Conservation (phyloP, 92 coral and sea anemone genomes). For the Epizoanthus scotinus region DNA sequence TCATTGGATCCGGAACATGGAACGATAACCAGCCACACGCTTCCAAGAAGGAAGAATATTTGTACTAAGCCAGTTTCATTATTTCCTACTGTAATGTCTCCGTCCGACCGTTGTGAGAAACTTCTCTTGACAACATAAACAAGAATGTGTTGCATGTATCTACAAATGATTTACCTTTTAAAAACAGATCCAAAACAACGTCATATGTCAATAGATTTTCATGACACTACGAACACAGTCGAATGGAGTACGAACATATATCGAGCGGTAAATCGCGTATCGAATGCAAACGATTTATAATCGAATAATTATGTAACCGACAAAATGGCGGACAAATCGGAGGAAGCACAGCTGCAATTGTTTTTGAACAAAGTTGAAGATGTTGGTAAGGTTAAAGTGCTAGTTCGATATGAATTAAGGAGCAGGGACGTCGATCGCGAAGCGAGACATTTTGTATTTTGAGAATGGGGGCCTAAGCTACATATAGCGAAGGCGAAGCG, state of each 20-base stretch:
- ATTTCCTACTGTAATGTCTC: background rate
- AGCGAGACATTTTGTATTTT: too few species aligned
- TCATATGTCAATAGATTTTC: conserved; percentile 6
- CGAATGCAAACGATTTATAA: conserved; percentile 16
- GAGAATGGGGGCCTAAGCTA: too few species aligned
- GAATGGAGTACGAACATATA: background rate
- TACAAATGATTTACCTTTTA: background rate
- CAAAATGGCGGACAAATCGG: conserved; percentile 74
- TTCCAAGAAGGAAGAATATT: conserved; percentile 7
- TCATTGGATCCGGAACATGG: conserved; percentile 48
- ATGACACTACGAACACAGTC: conserved; percentile 6
- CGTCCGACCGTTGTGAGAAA: conserved; percentile 5
- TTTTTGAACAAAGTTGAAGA: conserved; percentile 93
- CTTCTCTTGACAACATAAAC: background rate
- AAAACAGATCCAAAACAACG: conserved; percentile 23
- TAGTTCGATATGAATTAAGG: background rate
- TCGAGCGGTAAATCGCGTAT: conserved; percentile 33
- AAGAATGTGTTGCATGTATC: background rate
- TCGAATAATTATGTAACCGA: conserved; percentile 32
- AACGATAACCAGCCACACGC: background rate
- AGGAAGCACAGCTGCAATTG: conserved; percentile 68
- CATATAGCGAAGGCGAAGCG: too few species aligned
- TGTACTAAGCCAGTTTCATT: conserved; percentile 13
- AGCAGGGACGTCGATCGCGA: too few species aligned
- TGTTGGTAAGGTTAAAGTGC: conserved; percentile 60